phyloP scores from a whole-genome alignment of 2,113 vertebrate genomes.

The Cebus imitator region DNA sequence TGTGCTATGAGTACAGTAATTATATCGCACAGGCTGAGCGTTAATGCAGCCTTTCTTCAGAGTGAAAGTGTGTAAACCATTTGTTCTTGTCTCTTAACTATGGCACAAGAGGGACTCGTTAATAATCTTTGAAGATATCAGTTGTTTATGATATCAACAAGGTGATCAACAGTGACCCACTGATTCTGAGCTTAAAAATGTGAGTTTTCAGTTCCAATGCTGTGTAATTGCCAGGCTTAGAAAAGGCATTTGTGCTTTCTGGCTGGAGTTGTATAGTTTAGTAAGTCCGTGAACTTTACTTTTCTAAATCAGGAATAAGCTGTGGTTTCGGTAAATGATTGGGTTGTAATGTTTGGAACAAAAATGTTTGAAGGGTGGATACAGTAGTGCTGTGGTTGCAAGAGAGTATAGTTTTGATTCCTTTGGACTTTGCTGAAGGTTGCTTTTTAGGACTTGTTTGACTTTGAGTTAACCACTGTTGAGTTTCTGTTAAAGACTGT shows the following conservation, averaged over 20 bases:
- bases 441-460: slow-evolving; percentile 58
- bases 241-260: slow-evolving; percentile 61
- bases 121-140: slow-evolving; percentile 21
- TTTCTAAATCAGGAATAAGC: slow-evolving; percentile 75
- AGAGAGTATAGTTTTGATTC: slow-evolving; percentile 60
- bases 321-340: slow-evolving; percentile 76
- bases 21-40: neutral
- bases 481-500: neutral
- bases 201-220: slow-evolving; percentile 32
- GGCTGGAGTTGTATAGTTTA: slow-evolving; percentile 63
- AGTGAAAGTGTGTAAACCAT: neutral
- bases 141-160: slow-evolving; percentile 50
- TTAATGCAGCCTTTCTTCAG: neutral
- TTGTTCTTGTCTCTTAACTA: neutral
- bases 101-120: neutral
- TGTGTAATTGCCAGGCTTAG: slow-evolving; percentile 31
- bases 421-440: slow-evolving; percentile 63
- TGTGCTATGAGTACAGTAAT: neutral
- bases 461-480: neutral
- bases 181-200: slow-evolving; percentile 8
- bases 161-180: slow-evolving; percentile 27
- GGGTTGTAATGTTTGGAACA: slow-evolving; percentile 60
- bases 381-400: slow-evolving; percentile 30
- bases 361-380: slow-evolving; percentile 75
- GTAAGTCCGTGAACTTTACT: slow-evolving; percentile 70